Evolutionary conservation across 2,797 vertebrate species (phyloP).

Genomic region (Xenopus petersii): DNA sequence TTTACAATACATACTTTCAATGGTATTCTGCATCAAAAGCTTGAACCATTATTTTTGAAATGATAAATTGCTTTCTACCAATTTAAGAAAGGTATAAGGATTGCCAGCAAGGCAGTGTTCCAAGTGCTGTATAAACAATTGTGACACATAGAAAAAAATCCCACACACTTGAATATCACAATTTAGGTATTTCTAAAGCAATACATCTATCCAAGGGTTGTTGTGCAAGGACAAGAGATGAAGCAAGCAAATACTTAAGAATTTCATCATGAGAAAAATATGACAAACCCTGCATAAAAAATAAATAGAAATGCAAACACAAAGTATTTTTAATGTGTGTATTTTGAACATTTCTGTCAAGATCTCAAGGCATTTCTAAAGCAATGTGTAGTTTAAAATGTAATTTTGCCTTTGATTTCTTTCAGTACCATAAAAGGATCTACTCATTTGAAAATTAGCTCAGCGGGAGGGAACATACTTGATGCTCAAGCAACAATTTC

Average conservation of each 20-base stretch:
- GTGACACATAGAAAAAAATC: conserved; percentile 2
- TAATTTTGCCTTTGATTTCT: conserved; percentile 43
- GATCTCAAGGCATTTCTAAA: conserved; percentile 37
- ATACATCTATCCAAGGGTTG: conserved; percentile 1
- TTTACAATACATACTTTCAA: neutral
- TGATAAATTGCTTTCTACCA: conserved; percentile 12
- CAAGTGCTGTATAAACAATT: conserved; percentile 15
- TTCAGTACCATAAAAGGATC: conserved; percentile 45
- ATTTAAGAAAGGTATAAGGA: neutral
- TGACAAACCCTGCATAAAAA: conserved; percentile 26
- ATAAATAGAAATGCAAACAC: conserved; percentile 27
- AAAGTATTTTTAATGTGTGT: conserved; percentile 30
- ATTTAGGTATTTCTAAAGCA: neutral
- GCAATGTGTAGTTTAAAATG: conserved; percentile 34
- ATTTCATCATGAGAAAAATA: conserved; percentile 19
- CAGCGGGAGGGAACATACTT: conserved; percentile 41
- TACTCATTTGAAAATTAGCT: conserved; percentile 48
- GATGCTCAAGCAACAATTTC: conserved; percentile 44
- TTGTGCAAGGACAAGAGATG: neutral
- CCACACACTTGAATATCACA: neutral
- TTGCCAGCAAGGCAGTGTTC: neutral
- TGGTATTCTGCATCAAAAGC: neutral
- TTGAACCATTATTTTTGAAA: neutral
- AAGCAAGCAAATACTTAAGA: conserved; percentile 15
- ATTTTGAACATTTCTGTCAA: conserved; percentile 46